Evolutionary conservation across 2,797 vertebrate species (phyloP).

Genomic region (Sciurus vulgaris): DNA sequence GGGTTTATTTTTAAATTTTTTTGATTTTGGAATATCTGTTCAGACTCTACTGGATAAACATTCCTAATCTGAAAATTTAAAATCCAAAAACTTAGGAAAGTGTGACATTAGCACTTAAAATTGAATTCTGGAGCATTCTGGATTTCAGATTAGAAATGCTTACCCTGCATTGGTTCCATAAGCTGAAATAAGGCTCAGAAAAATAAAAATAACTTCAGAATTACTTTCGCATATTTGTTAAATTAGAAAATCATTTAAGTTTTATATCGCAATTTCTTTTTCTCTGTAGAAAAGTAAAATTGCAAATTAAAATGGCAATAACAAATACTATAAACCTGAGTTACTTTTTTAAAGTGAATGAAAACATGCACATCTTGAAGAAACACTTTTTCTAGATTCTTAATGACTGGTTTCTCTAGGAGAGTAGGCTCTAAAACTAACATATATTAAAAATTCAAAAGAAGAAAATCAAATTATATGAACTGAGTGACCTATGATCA

Average conservation of each 20-base stretch:
- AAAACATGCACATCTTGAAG: slow-evolving; percentile 46
- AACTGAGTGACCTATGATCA: too few relatives aligned
- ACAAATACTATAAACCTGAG: background rate
- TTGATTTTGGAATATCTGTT: background rate
- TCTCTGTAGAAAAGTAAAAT: slow-evolving; percentile 43
- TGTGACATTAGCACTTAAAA: background rate
- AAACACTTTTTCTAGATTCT: slow-evolving; percentile 16
- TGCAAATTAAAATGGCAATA: slow-evolving; percentile 27
- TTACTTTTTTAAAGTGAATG: background rate
- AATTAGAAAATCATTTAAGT: slow-evolving; percentile 23
- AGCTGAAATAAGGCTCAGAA: slow-evolving; percentile 8
- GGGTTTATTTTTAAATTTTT: background rate
- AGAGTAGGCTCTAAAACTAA: slow-evolving; percentile 36
- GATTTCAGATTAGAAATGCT: background rate
- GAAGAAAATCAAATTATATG: too few relatives aligned
- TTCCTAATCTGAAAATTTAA: background rate
- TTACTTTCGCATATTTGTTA: background rate
- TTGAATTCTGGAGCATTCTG: background rate
- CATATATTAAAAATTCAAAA: background rate
- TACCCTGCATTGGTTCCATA: background rate
- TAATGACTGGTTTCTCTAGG: background rate
- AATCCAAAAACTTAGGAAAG: background rate
- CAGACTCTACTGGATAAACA: background rate
- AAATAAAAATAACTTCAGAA: slow-evolving; percentile 33
- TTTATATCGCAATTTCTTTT: slow-evolving; percentile 28